These are phyloP conservation scores for Caloenas nicobarica DNA, from an alignment of 2,113 vertebrate species.

Conservation along the genomic window DNA sequence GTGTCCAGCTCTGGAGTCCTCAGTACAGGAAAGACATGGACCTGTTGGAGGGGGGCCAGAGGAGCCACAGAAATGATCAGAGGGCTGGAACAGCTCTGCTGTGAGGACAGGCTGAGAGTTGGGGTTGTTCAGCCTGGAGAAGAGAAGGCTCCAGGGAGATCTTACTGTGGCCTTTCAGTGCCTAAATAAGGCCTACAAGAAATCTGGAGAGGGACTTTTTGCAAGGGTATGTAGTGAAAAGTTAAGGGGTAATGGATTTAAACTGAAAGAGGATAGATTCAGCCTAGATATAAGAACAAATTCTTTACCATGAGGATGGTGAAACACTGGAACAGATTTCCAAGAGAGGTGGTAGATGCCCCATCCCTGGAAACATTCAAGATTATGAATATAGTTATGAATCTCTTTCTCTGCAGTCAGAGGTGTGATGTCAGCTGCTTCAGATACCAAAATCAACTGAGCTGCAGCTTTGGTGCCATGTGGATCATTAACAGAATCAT, in stretches of 20 bases:
- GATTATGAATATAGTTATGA: not conserved
- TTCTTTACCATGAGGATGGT: not conserved
- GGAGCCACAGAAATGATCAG: too few species aligned
- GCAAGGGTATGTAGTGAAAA: accelerated
- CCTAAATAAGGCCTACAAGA: not conserved
- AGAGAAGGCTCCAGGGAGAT: not conserved
- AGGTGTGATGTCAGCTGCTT: not conserved
- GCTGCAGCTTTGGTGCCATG: not conserved
- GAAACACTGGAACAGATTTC: not conserved
- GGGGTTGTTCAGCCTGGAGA: not conserved
- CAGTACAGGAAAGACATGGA: too few species aligned
- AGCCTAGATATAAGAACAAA: not conserved
- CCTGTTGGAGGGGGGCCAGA: too few species aligned
- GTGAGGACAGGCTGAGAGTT: too few species aligned
- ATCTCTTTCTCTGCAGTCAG: not conserved
- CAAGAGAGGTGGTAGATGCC: not conserved
- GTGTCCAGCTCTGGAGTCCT: too few species aligned
- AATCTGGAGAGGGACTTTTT: not conserved
- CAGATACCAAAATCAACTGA: not conserved
- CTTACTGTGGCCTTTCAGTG: too few species aligned
- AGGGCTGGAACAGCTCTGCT: too few species aligned
- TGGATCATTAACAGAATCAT: not conserved
- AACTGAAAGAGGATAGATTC: not conserved
- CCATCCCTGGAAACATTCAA: not conserved
- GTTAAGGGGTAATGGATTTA: not conserved